Percentiles rank a stretch among this genome's conserved stretches.
phyloP scores from a whole-genome alignment of 2,113 vertebrate species.

The human region DNA sequence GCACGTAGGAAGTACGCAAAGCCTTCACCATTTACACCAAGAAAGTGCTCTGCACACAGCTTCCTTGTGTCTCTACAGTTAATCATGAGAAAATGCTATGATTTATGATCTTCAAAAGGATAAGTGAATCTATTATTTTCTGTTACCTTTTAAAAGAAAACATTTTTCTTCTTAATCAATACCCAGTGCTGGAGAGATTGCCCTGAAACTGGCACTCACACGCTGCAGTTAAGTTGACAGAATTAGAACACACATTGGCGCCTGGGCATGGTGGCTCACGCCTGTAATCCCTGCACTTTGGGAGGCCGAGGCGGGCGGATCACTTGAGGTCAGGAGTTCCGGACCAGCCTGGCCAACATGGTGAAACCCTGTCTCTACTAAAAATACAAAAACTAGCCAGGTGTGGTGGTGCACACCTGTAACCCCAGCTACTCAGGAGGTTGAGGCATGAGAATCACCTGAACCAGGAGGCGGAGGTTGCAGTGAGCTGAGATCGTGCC shows the following conservation, averaged over 20 bases:
- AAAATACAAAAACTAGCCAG: too few species aligned
- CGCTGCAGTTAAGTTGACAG: background rate
- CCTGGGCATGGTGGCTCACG: too few species aligned
- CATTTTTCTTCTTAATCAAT: background rate
- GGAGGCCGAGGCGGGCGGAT: too few species aligned
- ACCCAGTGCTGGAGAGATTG: background rate
- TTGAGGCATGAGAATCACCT: too few species aligned
- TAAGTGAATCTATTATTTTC: background rate
- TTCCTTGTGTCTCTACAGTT: background rate
- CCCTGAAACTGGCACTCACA: background rate
- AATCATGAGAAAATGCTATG: background rate
- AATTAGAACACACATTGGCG: background rate
- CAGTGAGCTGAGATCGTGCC: too few species aligned
- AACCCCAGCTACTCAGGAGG: too few species aligned
- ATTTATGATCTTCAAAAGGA: background rate
- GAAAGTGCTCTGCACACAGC: background rate
- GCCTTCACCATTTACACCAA: background rate
- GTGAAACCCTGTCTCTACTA: fast-evolving
- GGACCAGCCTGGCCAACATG: too few species aligned
- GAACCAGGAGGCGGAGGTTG: too few species aligned
- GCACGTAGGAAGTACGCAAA: background rate
- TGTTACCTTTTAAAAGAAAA: background rate
- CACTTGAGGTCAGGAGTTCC: too few species aligned
- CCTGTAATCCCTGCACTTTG: too few species aligned
- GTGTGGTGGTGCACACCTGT: too few species aligned